A percentile compares a stretch with the other conserved stretches of the same genome.
Conservation (phyloP, 1,140 invertebrate species). For the Nephotettix cincticeps region DNA sequence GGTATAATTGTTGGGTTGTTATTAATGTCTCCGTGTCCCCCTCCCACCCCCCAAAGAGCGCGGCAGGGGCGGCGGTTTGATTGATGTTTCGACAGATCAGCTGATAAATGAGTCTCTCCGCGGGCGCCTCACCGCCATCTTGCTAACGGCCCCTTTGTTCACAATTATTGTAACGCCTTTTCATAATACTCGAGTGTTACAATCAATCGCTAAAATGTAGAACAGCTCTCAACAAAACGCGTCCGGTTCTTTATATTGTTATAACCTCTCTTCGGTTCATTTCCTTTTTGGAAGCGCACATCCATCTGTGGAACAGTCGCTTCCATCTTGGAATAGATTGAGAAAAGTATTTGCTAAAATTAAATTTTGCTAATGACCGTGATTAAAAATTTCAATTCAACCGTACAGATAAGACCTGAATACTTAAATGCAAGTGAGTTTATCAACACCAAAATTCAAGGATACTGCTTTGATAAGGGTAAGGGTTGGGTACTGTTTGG, state of each 20-base stretch:
- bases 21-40: background rate
- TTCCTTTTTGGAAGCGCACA: too few relatives aligned
- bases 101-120: background rate
- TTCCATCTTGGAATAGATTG: too few relatives aligned
- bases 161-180: constrained; percentile 9
- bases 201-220: constrained; percentile 3
- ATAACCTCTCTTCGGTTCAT: too few relatives aligned
- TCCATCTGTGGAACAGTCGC: too few relatives aligned
- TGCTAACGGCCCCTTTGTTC: constrained; percentile 8
- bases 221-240: background rate
- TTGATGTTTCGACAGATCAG: constrained; percentile 9
- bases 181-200: background rate
- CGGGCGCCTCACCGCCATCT: constrained; percentile 4
- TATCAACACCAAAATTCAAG: too few relatives aligned
- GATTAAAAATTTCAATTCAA: too few relatives aligned
- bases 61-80: background rate
- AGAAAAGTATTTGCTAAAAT: too few relatives aligned
- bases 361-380: too few relatives aligned
- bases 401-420: too few relatives aligned
- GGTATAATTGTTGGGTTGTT: background rate
- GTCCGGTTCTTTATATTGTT: background rate
- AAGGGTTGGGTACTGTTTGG: too few relatives aligned
- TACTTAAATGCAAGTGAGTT: too few relatives aligned
- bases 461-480: too few relatives aligned
- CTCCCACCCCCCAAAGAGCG: background rate